Base-by-base conservation (phyloP, 2,797 vertebrate species). In the Phoeniculus purpureus region DNA sequence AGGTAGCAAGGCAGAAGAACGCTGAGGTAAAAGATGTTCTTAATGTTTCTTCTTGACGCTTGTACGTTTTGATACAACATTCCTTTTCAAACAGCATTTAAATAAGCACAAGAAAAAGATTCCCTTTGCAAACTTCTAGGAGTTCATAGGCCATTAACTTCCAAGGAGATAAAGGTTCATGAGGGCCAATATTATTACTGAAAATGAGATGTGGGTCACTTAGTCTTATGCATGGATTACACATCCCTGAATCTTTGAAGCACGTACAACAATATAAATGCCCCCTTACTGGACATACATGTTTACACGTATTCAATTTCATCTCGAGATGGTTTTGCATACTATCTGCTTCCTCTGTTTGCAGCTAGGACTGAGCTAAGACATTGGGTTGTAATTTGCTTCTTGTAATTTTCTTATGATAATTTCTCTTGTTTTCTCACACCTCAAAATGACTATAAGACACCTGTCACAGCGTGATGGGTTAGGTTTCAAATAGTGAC, bases 21-120 rank as follows among this genome's bases (percentile, higher is more conserved):
- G 18, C 16, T 64, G 1, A 1, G 9, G n/a, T 59, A 32, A 61
- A 87, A 77, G 26, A 9, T 0, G 0, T 27, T 72, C n/a, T 65
- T 82, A 51, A 12, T 10, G 23, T 31, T 82, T n/a, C n/a, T 89
- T 80, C 76, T 45, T 77, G 32, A 25, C 8, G 15, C 22, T 3
- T 15, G 14, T 80, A 45, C 2, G 6, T 37, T 84, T 66, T 60
- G 34, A 71, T 40, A 60, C 8, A 45, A 6, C 9, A 25, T 19
- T 71, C 4, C 15, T 77, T 90, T 93, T 71, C 6, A 51, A 85
- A 80, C 22, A 82, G 16, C 10, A 40, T 62, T 78, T 68, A 59
- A 85, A 72, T 34, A 61, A 87, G 7, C 4, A 50, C 0, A 1
- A 60, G 68, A 54, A 48, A 87, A 54, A 79, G 75, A 61, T 32